phyloP scores from a whole-genome alignment of 2,113 vertebrate species.

The Pterophyllum scalare region DNA sequence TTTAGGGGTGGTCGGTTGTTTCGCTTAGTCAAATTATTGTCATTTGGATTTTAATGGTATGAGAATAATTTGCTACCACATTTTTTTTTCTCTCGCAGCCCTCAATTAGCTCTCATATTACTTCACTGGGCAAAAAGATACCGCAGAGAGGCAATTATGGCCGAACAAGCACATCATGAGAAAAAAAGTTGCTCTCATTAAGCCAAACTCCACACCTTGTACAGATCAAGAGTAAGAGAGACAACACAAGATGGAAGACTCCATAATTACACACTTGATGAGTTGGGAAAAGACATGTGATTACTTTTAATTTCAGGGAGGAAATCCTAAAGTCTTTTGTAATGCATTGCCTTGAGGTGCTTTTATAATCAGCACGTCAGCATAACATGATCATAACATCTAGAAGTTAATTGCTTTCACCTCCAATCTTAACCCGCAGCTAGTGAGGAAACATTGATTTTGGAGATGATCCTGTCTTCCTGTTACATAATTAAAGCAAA shows the following conservation, averaged over 20 bases:
- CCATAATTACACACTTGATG: not conserved
- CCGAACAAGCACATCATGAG: conserved; percentile 46
- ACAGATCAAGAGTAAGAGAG: conserved; percentile 13
- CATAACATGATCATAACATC: conserved; percentile 33
- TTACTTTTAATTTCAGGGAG: not conserved
- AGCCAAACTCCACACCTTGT: conserved; percentile 38
- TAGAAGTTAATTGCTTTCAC: conserved; percentile 58
- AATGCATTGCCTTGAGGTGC: conserved; percentile 15
- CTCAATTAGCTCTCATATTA: conserved; percentile 57
- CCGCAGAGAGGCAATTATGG: conserved; percentile 55
- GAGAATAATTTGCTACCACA: conserved; percentile 37
- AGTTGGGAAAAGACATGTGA: not conserved
- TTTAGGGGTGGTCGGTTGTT: not conserved
- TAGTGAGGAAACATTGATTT: conserved; percentile 48
- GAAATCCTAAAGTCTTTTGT: conserved; percentile 5
- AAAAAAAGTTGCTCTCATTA: conserved; percentile 64
- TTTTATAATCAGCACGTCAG: conserved; percentile 36
- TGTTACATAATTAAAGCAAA: conserved; percentile 57
- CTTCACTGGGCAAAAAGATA: conserved; percentile 36
- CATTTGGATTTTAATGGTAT: conserved; percentile 34
- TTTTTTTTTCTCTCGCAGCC: conserved; percentile 49
- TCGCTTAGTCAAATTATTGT: conserved; percentile 22
- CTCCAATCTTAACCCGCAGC: conserved; percentile 35
- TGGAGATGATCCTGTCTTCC: conserved; percentile 42
- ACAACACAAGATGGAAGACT: conserved; percentile 3